phyloP scores from a whole-genome alignment of 2,113 vertebrate genomes.

The Scomber japonicus region DNA sequence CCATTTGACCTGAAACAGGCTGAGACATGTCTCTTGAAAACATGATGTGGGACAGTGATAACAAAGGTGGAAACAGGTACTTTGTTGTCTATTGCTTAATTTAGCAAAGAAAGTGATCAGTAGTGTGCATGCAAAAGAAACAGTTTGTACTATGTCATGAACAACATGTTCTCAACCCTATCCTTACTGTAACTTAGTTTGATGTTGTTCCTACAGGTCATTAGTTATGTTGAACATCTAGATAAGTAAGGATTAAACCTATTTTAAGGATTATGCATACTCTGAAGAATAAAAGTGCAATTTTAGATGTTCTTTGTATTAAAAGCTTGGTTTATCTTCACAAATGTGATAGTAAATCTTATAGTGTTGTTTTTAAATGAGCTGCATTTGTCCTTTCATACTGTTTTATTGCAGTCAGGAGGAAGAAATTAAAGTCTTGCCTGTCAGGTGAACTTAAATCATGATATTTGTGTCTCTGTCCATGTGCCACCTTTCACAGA shows the following conservation, averaged over 20 bases:
- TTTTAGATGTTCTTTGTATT: neutral
- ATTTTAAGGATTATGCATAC: neutral
- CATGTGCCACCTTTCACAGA: neutral
- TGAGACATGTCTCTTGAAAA: neutral
- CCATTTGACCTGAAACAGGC: neutral
- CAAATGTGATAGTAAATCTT: neutral
- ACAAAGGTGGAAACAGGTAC: neutral
- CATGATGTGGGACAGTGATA: neutral
- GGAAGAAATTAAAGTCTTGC: neutral
- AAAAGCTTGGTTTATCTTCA: neutral
- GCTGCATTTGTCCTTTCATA: too few species aligned
- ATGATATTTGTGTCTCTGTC: conserved; percentile 1
- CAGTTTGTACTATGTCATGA: too few species aligned
- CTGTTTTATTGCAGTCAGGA: neutral
- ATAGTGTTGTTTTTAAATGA: neutral
- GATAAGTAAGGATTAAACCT: neutral
- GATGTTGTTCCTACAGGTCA: neutral
- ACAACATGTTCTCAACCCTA: too few species aligned
- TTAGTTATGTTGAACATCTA: neutral
- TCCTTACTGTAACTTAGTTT: too few species aligned
- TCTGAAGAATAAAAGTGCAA: neutral
- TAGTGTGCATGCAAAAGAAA: too few species aligned
- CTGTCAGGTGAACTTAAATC: neutral
- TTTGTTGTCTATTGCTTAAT: neutral
- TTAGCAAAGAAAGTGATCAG: neutral